phyloP scores from a whole-genome alignment of 1,140 invertebrate species.

The Lordiphosa mommai region DNA sequence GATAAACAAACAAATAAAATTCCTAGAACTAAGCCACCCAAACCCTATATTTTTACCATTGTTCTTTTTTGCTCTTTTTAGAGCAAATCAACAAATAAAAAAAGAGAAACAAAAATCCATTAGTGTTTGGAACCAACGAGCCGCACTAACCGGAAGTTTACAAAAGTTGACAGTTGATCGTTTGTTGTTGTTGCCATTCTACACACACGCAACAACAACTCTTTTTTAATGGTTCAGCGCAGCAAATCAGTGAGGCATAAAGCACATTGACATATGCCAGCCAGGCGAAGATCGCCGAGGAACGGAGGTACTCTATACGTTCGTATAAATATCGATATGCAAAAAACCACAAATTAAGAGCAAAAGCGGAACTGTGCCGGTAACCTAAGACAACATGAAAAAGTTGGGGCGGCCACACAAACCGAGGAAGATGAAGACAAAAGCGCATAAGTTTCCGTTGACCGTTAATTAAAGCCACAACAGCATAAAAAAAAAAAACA shows the following conservation, averaged over 20 bases:
- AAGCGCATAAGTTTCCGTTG: conserved; percentile 73
- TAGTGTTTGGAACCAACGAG: conserved; percentile 57
- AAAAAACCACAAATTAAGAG: conserved; percentile 55
- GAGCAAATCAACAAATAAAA: conserved; percentile 22
- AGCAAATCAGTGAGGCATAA: conserved; percentile 60
- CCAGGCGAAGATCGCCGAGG: conserved; percentile 34
- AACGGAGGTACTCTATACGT: conserved; percentile 9
- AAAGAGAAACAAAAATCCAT: conserved; percentile 45
- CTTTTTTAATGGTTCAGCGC: conserved; percentile 29
- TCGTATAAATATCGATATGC: conserved; percentile 51
- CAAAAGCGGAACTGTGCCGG: conserved; percentile 65
- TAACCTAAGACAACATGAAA: conserved; percentile 67
- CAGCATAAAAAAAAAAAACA: not conserved
- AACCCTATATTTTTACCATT: conserved; percentile 10
- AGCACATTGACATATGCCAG: conserved; percentile 67
- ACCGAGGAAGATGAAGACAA: conserved; percentile 39
- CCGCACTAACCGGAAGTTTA: conserved; percentile 66
- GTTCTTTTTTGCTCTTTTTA: conserved; percentile 14
- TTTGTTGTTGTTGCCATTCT: conserved; percentile 18
- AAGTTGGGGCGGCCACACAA: conserved; percentile 45
- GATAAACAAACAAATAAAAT: not conserved
- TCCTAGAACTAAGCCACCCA: conserved; percentile 2
- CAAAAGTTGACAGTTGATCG: conserved; percentile 67
- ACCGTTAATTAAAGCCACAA: conserved; percentile 74
- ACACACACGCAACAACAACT: conserved; percentile 6